Evolutionary conservation across 1,140 invertebrate genomes (phyloP).

Genomic region (Battus philenor): DNA sequence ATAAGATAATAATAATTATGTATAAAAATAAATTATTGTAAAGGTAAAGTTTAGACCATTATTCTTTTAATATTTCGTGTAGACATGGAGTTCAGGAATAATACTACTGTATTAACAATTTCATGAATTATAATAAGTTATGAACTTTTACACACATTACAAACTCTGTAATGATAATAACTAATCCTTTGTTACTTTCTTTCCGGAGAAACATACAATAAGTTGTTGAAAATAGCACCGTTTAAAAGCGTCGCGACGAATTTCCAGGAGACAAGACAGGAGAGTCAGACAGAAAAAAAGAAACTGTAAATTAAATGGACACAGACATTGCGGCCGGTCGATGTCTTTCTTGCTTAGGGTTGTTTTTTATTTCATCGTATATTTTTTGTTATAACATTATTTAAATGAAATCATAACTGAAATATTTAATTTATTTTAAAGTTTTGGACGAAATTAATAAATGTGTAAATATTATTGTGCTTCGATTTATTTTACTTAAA

Average conservation of each 20-base stretch:
- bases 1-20: too few species aligned
- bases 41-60: too few species aligned
- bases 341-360: slow-evolving; percentile 19
- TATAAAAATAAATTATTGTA: too few species aligned
- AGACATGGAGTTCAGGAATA: too few species aligned
- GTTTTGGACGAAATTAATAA: too few species aligned
- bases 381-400: too few species aligned
- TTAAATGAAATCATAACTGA: background rate
- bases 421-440: slow-evolving; percentile 1
- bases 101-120: too few species aligned
- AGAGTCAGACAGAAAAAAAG: slow-evolving; percentile 60
- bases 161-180: background rate
- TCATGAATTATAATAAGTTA: background rate
- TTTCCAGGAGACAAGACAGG: slow-evolving; percentile 56
- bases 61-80: too few species aligned
- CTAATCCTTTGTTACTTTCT: too few species aligned
- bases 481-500: too few species aligned
- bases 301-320: slow-evolving; percentile 45
- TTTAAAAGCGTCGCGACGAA: slow-evolving; percentile 42
- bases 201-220: slow-evolving; percentile 17
- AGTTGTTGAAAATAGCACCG: slow-evolving; percentile 50
- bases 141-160: slow-evolving; percentile 17
- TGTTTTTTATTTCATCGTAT: slow-evolving; percentile 4
- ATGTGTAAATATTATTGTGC: too few species aligned
- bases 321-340: slow-evolving; percentile 26